Evolutionary conservation across 2,797 vertebrate species (phyloP), one percentile per base, ranked within the genome.

Genomic region (Sebastes itinus): DNA sequence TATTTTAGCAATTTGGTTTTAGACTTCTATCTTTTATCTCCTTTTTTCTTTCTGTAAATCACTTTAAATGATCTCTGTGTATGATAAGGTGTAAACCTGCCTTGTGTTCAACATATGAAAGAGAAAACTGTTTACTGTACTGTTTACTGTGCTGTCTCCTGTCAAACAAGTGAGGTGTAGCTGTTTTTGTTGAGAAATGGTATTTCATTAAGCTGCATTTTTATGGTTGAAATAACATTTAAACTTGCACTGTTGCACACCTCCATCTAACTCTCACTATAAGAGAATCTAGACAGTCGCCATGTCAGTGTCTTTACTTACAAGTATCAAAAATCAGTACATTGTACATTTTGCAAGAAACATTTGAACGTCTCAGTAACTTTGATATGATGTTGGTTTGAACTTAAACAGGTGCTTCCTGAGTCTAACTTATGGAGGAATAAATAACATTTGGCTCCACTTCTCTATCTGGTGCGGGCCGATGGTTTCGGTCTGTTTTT

Each of bases 341-440:
- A 59, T 28, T 28, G 55, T 14, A 1, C 55, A 42, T 42, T 42
- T 18, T 18, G 42, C 14, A 46, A 46, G 42, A 46, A 46, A 16
- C 14, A 46, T 46, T 46, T 22, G 0, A 13, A 5, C 11, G 22
- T 55, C 54, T 55, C n/a, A 23, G 54, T 55, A 13, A 23, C 10
- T 16, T 27, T 27, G 4, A 8, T 30, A 20, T 32, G 30, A 1
- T 28, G 56, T 9, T 18, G 1, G 0, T 59, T 28, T 28, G 14
- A 30, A 28, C 18, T 10, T 18, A 5, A 59, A 28, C 32, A 62
- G 10, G 11, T 66, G 14, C 7, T 33, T 70, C 65, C 35, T 70
- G 10, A 32, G 20, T 55, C 30, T 71, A 78, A 75, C 69, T 82
- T 20, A 79, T 72, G 8, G 78, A 69, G 7, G 87, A n/a, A 60